phyloP scores from a whole-genome alignment of 2,113 vertebrate genomes.

The Gyps fulvus region DNA sequence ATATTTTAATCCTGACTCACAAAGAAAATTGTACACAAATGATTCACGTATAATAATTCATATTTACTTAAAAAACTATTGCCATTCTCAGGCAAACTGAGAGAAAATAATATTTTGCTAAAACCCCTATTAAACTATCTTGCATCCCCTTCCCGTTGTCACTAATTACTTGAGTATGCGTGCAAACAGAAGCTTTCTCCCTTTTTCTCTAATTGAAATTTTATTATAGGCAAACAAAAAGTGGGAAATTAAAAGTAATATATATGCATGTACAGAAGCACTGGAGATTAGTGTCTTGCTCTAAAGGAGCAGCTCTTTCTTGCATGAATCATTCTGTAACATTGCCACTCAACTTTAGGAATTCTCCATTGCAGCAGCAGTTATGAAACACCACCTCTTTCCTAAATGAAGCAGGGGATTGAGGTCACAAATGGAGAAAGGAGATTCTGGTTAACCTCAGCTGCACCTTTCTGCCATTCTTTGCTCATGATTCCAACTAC shows the following conservation, averaged over 20 bases:
- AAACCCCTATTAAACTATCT: slow-evolving; percentile 40
- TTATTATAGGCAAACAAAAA: slow-evolving; percentile 57
- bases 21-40: background rate
- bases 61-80: slow-evolving; percentile 36
- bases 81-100: background rate
- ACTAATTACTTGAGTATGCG: slow-evolving; percentile 46
- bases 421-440: background rate
- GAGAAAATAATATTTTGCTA: slow-evolving; percentile 50
- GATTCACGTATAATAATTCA: background rate
- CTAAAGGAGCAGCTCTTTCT: background rate
- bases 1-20: background rate
- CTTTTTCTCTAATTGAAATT: slow-evolving; percentile 60
- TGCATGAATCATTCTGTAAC: background rate
- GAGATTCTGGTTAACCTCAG: background rate
- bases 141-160: background rate
- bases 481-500: background rate
- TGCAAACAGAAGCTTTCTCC: slow-evolving; percentile 48
- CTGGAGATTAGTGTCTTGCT: background rate
- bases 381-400: background rate
- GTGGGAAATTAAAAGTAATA: slow-evolving; percentile 44
- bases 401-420: background rate
- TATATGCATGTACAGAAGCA: slow-evolving; percentile 22
- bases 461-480: background rate
- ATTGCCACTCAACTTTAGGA: background rate
- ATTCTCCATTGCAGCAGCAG: background rate